A percentile compares a stretch with the other conserved stretches of the same genome.
phyloP scores from a whole-genome alignment of 2,888 invertebrate species.

The Chrysina gloriosa region DNA sequence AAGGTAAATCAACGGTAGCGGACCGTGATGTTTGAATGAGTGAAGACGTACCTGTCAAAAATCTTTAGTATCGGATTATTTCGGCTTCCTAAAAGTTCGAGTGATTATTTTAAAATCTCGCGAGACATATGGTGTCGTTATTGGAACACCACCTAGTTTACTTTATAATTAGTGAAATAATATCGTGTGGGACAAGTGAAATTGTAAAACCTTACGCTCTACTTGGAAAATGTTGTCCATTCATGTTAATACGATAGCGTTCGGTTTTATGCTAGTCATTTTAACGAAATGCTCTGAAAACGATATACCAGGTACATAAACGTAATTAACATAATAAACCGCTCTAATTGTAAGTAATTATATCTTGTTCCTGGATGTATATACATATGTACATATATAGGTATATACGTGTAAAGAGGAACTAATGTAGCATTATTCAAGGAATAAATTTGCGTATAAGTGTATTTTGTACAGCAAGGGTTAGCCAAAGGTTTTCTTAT shows the following conservation, averaged over 20 bases:
- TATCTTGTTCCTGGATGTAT: conserved; percentile 3
- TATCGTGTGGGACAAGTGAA: conserved; percentile 48
- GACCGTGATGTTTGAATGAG: neutral
- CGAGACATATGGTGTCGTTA: neutral
- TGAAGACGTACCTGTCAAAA: too few relatives aligned
- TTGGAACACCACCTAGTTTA: neutral
- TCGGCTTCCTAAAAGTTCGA: neutral
- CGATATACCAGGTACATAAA: conserved; percentile 59
- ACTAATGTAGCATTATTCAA: too few relatives aligned
- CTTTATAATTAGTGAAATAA: conserved; percentile 25
- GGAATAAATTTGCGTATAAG: too few relatives aligned
- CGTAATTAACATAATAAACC: conserved; percentile 24
- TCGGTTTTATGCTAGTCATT: conserved; percentile 54
- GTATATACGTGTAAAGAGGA: conserved; percentile 10
- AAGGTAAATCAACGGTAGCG: conserved; percentile 32
- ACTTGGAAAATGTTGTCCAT: conserved; percentile 61
- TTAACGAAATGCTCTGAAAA: conserved; percentile 59
- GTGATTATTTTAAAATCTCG: too few relatives aligned
- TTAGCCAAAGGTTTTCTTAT: too few relatives aligned
- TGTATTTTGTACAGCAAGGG: too few relatives aligned
- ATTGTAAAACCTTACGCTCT: conserved; percentile 56
- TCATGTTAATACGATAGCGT: conserved; percentile 59
- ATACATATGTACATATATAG: neutral
- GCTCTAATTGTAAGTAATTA: neutral
- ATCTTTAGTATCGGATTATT: neutral